Evolutionary conservation across 1,140 invertebrate species (phyloP).

Genomic region (Drosophila chauvacae): DNA sequence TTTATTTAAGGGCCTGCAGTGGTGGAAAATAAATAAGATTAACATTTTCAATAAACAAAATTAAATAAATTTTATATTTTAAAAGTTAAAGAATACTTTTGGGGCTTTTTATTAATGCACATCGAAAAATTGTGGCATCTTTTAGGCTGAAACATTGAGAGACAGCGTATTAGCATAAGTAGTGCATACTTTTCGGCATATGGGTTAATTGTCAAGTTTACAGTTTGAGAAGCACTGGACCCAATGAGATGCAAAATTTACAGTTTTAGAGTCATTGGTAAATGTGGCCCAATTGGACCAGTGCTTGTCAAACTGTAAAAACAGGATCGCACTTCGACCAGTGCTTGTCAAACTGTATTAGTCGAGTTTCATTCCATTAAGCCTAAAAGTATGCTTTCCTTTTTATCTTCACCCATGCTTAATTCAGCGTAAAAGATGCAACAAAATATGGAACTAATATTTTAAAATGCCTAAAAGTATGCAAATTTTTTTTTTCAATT

Average conservation of each 20-base stretch:
- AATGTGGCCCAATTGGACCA: background rate
- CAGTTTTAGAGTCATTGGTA: background rate
- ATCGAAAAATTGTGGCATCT: background rate
- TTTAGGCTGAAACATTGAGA: background rate
- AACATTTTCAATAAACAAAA: background rate
- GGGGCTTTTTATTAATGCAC: background rate
- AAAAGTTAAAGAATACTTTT: background rate
- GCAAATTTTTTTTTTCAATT: background rate
- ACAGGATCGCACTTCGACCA: accelerated
- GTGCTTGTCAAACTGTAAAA: background rate
- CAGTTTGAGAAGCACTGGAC: background rate
- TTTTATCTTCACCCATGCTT: too few species aligned
- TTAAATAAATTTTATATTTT: background rate
- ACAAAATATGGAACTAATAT: background rate
- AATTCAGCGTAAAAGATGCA: background rate
- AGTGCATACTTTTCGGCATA: background rate
- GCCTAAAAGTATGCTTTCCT: background rate
- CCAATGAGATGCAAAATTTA: too few species aligned
- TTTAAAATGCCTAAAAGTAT: background rate
- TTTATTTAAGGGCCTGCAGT: constrained; percentile 15
- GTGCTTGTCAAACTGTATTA: background rate
- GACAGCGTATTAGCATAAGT: too few species aligned
- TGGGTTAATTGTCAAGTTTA: accelerated
- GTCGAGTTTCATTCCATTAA: background rate
- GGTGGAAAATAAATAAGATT: background rate